Conservation (phyloP, 2,113 vertebrate genomes). For the Mustela nigripes region DNA sequence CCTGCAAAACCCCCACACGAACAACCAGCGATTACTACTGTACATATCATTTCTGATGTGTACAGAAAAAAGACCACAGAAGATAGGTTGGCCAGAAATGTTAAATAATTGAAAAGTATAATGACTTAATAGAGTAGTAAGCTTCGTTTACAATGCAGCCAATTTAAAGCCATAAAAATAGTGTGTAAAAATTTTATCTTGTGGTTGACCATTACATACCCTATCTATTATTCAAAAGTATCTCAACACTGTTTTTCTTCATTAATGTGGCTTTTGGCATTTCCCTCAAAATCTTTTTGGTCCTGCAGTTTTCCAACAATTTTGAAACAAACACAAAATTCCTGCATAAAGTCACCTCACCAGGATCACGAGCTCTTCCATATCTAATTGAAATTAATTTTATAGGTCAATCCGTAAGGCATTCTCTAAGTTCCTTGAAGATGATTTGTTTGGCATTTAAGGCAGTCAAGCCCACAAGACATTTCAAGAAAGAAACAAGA, state of each 20-base stretch:
- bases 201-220: slow-evolving; percentile 86
- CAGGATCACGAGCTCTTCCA: slow-evolving; percentile 46
- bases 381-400: slow-evolving; percentile 61
- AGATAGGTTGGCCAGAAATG: slow-evolving; percentile 85
- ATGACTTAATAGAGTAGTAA: slow-evolving; percentile 88
- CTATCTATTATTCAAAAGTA: slow-evolving; percentile 90
- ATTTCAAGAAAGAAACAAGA: slow-evolving; percentile 63
- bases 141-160: slow-evolving; percentile 89
- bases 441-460: slow-evolving; percentile 66
- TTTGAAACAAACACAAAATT: slow-evolving; percentile 81
- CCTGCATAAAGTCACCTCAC: slow-evolving; percentile 55
- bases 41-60: slow-evolving; percentile 82
- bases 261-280: slow-evolving; percentile 88
- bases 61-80: slow-evolving; percentile 81
- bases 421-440: not conserved
- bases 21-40: slow-evolving; percentile 81
- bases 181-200: slow-evolving; percentile 89
- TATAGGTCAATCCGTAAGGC: slow-evolving; percentile 48
- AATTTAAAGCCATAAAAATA: slow-evolving; percentile 90
- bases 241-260: slow-evolving; percentile 88
- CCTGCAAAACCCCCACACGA: slow-evolving; percentile 74
- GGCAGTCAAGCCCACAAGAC: slow-evolving; percentile 55
- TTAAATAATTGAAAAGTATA: slow-evolving; percentile 90
- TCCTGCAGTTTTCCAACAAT: slow-evolving; percentile 83
- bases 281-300: slow-evolving; percentile 84